Evolutionary conservation across 2,888 invertebrate species (phyloP).

Genomic region (Ophion obscuratus): DNA sequence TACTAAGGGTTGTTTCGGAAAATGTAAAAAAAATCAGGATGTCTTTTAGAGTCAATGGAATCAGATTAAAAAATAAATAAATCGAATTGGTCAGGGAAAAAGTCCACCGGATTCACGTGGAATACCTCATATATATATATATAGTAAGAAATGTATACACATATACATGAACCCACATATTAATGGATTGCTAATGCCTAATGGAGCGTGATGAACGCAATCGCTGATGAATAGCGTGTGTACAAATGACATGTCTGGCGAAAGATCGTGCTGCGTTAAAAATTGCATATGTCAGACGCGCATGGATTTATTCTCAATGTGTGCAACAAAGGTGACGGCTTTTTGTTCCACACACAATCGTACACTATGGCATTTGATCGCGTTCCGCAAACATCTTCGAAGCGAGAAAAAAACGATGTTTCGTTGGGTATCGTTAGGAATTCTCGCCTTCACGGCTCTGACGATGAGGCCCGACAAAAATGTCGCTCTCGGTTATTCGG

Average conservation of each 20-base stretch:
- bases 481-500: constrained; percentile 24
- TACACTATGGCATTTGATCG: not conserved
- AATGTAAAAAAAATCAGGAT: too few species aligned
- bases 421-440: not conserved
- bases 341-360: not conserved
- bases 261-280: constrained; percentile 17
- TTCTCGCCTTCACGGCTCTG: constrained; percentile 5
- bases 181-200: not conserved
- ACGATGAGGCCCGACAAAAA: not conserved
- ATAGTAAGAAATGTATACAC: too few species aligned
- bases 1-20: too few species aligned
- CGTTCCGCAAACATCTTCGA: not conserved
- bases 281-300: not conserved
- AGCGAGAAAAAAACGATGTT: constrained; percentile 23
- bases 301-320: not conserved
- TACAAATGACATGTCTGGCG: constrained; percentile 6
- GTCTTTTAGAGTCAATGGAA: too few species aligned
- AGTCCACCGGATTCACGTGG: too few species aligned
- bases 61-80: too few species aligned
- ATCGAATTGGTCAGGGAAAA: too few species aligned
- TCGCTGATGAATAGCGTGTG: constrained; percentile 30
- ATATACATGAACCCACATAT: not conserved
- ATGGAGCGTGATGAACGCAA: not conserved
- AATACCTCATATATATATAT: too few species aligned
- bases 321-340: not conserved